Conservation (phyloP, 2,113 vertebrate species). For the Catharus bicknelli region DNA sequence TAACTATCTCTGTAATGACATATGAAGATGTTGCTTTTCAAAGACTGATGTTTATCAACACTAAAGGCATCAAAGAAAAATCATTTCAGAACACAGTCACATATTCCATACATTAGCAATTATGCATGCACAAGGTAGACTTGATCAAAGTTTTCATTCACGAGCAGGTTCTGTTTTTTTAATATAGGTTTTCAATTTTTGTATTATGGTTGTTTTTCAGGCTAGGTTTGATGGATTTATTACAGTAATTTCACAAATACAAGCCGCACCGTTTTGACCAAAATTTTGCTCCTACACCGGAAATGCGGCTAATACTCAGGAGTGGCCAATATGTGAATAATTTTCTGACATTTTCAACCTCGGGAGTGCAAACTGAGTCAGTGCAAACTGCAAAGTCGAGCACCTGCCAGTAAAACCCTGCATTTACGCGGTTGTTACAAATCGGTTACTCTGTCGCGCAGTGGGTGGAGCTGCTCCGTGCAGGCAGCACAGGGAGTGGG, state of each 20-base stretch:
- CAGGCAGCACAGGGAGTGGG: too few species aligned
- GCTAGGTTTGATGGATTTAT: neutral
- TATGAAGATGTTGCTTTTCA: neutral
- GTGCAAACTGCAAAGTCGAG: too few species aligned
- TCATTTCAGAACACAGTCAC: neutral
- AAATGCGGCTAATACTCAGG: too few species aligned
- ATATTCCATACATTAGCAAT: neutral
- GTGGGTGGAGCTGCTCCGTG: too few species aligned
- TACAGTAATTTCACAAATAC: neutral
- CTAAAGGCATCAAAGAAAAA: neutral
- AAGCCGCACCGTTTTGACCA: too few species aligned
- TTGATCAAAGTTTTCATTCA: neutral
- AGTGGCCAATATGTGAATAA: too few species aligned
- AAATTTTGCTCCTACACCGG: too few species aligned
- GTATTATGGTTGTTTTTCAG: neutral
- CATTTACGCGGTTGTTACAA: too few species aligned
- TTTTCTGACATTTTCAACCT: too few species aligned
- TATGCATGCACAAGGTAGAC: neutral
- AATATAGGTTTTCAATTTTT: neutral
- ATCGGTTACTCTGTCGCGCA: too few species aligned
- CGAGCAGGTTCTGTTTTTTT: neutral
- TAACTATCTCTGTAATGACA: neutral
- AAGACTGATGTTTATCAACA: neutral
- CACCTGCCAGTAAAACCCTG: too few species aligned
- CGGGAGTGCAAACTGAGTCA: too few species aligned